These are phyloP conservation scores for Bombylius discolor DNA, from an alignment of 2,888 invertebrate genomes.

Conservation along the genomic window DNA sequence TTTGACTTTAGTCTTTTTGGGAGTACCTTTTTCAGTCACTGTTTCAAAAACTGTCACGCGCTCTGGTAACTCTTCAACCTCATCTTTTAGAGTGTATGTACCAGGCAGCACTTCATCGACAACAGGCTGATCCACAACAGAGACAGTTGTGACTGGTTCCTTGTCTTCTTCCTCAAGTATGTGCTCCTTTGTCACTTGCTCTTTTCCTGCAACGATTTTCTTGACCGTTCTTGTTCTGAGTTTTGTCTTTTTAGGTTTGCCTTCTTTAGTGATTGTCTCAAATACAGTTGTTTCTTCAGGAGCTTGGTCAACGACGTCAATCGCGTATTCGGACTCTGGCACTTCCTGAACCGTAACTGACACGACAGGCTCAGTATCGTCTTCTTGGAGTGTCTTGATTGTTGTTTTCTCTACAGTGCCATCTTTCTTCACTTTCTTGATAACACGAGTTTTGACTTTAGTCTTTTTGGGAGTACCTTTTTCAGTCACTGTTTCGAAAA, in stretches of 20 bases:
- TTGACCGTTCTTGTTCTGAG: slow-evolving; percentile 11
- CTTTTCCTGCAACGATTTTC: slow-evolving; percentile 24
- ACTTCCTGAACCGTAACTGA: slow-evolving; percentile 18
- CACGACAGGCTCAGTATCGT: slow-evolving; percentile 27
- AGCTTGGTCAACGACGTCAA: slow-evolving; percentile 20
- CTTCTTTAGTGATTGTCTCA: slow-evolving; percentile 27
- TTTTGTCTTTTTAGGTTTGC: slow-evolving; percentile 10
- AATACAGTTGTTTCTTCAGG: slow-evolving; percentile 23
- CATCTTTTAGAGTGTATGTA: too few relatives aligned
- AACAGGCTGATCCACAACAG: slow-evolving; percentile 10
- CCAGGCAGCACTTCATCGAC: slow-evolving; percentile 3
- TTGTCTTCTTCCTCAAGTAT: slow-evolving; percentile 23
- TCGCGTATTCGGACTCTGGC: slow-evolving; percentile 9
- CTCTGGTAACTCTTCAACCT: slow-evolving; percentile 28
- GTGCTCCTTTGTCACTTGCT: slow-evolving; percentile 32
- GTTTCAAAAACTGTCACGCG: slow-evolving; percentile 13
- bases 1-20: slow-evolving; percentile 19
- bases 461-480: slow-evolving; percentile 21
- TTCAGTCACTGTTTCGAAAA: slow-evolving; percentile 13
- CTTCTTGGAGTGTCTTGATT: slow-evolving; percentile 32
- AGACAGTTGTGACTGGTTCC: slow-evolving; percentile 21
- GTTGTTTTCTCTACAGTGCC: slow-evolving; percentile 31
- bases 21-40: slow-evolving; percentile 23
- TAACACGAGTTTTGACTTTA: slow-evolving; percentile 25
- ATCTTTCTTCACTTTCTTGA: slow-evolving; percentile 23